Evolutionary conservation across 2,888 invertebrate genomes (phyloP), one percentile per base, ranked within the genome.

Genomic region (Timema cristinae): DNA sequence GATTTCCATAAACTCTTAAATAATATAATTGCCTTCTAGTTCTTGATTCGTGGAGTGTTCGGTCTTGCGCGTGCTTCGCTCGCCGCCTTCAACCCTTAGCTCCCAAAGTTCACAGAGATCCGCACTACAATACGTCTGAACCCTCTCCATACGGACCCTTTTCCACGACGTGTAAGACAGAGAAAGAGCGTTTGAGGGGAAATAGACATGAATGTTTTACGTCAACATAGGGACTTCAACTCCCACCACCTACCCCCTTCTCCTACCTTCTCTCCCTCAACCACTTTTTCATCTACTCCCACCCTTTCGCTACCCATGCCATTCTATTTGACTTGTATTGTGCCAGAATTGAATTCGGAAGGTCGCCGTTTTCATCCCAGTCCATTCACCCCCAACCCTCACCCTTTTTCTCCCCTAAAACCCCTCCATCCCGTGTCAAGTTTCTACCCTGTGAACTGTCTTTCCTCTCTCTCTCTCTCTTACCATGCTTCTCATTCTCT

Each of bases 261-360:
- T 1, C 15, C 59, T 7, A 6, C 7, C 7, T 9, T 9, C 11
- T 9, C 15, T 9, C 16, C 63, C 16, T 16, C 1, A 32, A 32
- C 32, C 32, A 32, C 32, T 32, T 32, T 32, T 32, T 32, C 32
- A 32, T 32, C 32, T 32, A 32, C 32, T 32, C 32, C 32, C 32
- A 32, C 32, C 32, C 32, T 32, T 32, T 32, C 32, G 32, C 32
- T 32, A 6, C 10, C 59, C 10, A 7, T 48, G 63, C 63, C 63
- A 32, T 63, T 63, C 63, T 63, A 63, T 63, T 63, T 63, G 63
- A 63, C 63, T 63, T 63, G 63, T 63, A 63, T 63, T 63, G 63
- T 63, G 63, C 63, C 63, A 32, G 63, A 63, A 63, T 63, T 63
- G 63, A 63, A 63, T 63, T 63, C 63, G 63, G 63, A 63, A 63